Evolutionary conservation across 2,888 invertebrate genomes (phyloP).

Genomic region (Cephus pulcher): DNA sequence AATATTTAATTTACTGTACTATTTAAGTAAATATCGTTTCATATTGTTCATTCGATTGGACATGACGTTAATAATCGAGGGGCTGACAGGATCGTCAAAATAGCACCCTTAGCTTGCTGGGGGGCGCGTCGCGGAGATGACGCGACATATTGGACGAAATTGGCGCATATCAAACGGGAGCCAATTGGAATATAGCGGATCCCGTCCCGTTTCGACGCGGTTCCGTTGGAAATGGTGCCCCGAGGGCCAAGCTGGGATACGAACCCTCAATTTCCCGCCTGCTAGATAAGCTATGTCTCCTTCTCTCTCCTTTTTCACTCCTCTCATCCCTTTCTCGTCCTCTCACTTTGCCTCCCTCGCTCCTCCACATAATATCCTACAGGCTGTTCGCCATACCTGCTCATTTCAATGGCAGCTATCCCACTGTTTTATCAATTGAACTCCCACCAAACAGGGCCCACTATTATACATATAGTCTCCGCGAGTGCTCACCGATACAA

Average conservation of each 20-base stretch:
- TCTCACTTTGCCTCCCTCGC: neutral
- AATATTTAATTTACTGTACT: neutral
- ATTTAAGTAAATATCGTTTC: neutral
- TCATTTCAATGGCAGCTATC: neutral
- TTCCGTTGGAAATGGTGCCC: conserved; percentile 60
- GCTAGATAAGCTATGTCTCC: conserved; percentile 12
- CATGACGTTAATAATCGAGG: neutral
- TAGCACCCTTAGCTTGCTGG: neutral
- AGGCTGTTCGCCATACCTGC: neutral
- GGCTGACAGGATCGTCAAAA: neutral
- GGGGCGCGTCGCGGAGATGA: conserved; percentile 33
- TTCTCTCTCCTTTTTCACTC: neutral
- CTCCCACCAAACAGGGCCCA: neutral
- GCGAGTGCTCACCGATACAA: neutral
- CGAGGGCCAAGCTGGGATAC: conserved; percentile 53
- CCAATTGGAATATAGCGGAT: conserved; percentile 61
- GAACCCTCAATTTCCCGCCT: conserved; percentile 43
- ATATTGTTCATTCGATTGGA: neutral
- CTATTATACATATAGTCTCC: neutral
- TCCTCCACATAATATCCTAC: neutral
- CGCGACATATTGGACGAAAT: conserved; percentile 63
- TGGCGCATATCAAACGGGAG: conserved; percentile 63
- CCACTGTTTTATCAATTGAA: neutral
- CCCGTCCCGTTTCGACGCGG: conserved; percentile 46
- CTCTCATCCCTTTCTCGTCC: neutral